A percentile compares a stretch with the other conserved stretches of the same genome.
Conservation (phyloP, 1,140 invertebrate genomes). For the Zaprionus lachaisei region DNA sequence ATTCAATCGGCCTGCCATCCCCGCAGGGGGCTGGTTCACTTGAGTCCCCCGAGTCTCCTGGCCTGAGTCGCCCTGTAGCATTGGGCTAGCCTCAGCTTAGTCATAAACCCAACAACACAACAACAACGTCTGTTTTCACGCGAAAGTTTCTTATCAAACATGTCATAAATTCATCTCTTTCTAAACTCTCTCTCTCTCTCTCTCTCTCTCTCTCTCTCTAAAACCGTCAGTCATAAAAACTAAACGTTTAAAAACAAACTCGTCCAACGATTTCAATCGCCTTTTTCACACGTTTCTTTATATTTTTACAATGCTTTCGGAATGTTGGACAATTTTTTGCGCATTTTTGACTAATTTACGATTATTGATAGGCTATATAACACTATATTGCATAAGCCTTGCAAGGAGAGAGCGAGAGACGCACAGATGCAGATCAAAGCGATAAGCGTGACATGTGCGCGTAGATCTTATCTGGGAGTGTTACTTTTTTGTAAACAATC, state of each 20-base stretch:
- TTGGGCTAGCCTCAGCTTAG: not conserved
- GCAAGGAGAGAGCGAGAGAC: not conserved
- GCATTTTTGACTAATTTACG: not conserved
- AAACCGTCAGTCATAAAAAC: not conserved
- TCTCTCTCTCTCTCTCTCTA: not conserved
- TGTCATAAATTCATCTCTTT: conserved; percentile 28
- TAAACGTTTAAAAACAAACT: not conserved
- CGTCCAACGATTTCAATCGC: conserved; percentile 11
- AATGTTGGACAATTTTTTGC: conserved; percentile 15
- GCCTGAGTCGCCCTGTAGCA: conserved; percentile 9
- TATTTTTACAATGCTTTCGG: not conserved
- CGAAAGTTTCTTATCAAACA: conserved; percentile 22
- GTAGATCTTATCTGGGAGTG: not conserved
- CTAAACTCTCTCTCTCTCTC: not conserved
- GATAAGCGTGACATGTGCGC: conserved; percentile 10
- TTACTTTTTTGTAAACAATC: not conserved
- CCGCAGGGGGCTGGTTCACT: not conserved
- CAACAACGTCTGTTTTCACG: conserved; percentile 3
- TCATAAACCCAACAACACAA: not conserved
- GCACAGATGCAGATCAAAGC: not conserved
- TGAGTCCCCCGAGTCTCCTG: conserved; percentile 7
- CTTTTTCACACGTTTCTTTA: conserved; percentile 41
- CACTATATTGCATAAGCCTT: conserved; percentile 7
- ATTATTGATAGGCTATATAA: conserved; percentile 11
- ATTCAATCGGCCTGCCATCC: conserved; percentile 34